phyloP scores from a whole-genome alignment of 2,113 vertebrate species.

The Peromyscus californicus region DNA sequence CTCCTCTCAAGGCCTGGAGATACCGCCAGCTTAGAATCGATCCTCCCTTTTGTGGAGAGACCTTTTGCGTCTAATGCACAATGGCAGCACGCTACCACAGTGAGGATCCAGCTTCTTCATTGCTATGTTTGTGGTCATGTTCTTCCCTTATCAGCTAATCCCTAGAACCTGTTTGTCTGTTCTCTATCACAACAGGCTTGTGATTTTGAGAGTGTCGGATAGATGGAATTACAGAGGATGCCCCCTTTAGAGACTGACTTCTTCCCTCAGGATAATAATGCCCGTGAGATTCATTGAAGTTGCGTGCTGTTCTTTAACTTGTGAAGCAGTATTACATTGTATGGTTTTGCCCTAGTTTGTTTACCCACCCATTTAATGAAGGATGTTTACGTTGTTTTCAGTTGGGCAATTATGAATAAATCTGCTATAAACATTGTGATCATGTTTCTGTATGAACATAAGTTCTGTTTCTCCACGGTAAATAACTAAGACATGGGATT shows the following conservation, averaged over 20 bases:
- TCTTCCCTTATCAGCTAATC: not conserved
- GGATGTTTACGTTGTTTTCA: conserved; percentile 11
- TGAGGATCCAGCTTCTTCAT: not conserved
- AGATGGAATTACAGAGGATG: not conserved
- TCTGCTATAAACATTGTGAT: not conserved
- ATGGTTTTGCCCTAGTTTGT: not conserved
- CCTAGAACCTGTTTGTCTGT: not conserved
- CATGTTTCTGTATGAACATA: not conserved
- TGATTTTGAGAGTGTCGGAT: not conserved
- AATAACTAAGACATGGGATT: not conserved
- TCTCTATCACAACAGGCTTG: not conserved
- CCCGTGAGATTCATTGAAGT: not conserved
- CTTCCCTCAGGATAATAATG: not conserved
- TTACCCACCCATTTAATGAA: not conserved
- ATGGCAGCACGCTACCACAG: not conserved
- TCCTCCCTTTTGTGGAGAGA: not conserved
- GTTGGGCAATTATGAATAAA: conserved; percentile 6
- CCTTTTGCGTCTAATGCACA: not conserved
- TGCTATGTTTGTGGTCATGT: not conserved
- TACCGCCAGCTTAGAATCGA: not conserved
- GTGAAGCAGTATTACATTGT: not conserved
- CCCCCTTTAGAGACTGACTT: not conserved
- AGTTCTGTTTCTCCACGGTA: conserved; percentile 35
- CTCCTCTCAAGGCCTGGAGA: not conserved
- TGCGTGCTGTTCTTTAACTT: not conserved